A percentile compares a stretch with the other conserved stretches of the same genome.
phyloP scores from a whole-genome alignment of 1,140 invertebrate species.

The Euura saliciscinereae region DNA sequence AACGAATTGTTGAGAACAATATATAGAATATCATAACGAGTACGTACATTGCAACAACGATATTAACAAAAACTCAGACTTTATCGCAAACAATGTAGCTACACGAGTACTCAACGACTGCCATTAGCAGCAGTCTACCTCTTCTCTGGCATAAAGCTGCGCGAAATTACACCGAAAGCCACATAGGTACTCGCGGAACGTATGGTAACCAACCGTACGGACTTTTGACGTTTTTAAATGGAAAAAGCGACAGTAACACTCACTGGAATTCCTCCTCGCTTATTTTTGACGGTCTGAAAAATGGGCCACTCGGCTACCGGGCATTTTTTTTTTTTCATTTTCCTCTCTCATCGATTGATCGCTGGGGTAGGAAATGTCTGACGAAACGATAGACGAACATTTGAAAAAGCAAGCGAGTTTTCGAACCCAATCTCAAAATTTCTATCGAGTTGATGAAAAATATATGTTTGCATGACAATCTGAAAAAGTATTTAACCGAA shows the following conservation, averaged over 20 bases:
- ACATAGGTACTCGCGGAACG: neutral
- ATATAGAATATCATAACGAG: neutral
- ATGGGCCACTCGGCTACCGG: neutral
- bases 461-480: too few relatives aligned
- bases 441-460: too few relatives aligned
- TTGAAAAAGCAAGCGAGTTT: too few relatives aligned
- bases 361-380: neutral
- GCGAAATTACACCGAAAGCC: neutral
- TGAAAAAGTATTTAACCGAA: too few relatives aligned
- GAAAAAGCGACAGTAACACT: neutral
- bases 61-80: constrained; percentile 2
- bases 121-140: neutral
- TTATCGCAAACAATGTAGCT: neutral
- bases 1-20: neutral
- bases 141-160: constrained; percentile 1
- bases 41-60: neutral
- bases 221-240: neutral
- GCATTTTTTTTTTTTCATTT: neutral
- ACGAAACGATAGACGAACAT: neutral
- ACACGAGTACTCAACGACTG: neutral
- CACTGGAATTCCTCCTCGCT: neutral
- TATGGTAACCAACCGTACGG: too few relatives aligned
- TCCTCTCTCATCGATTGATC: neutral
- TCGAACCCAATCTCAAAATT: too few relatives aligned
- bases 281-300: neutral